Evolutionary conservation across 2,888 invertebrate genomes (phyloP), one percentile per base, ranked within the genome.

Genomic region (Tortricodes alternella): DNA sequence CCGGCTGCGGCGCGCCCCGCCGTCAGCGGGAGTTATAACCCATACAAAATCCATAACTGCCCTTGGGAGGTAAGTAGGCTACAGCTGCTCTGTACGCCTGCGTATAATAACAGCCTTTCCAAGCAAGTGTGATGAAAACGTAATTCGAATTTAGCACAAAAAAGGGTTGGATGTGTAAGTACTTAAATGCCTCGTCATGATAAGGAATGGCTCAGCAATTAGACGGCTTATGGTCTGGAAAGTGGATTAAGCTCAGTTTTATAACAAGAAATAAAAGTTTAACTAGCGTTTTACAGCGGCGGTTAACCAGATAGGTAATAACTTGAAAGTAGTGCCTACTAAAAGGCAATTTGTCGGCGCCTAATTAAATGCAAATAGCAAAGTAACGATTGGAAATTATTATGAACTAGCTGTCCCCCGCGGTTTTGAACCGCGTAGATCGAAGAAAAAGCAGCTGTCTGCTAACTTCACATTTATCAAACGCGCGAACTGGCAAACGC

Each of bases 221-320:
- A 55, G 41, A 53, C 23, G 35, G 35, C 41, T 51, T 50, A 43
- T 51, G 44, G 58, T 15, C 29, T 51, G 49, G 60, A 58, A 57
- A 60, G 58, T 60, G 58, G 57, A 60, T 60, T 60, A 58, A 60
- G 46, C 29, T 15, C 35, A 13, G 38, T 43, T 59, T 57, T 60
- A 60, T 49, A 49, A 43, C 34, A 13, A 21, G 38, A 44, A 49
- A 46, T 60, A 58, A 60, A 60, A 46, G 11, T 53, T 58, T 58
- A 58, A 57, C 51, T 2, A 39, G 15, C 43, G 3, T 52, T 58
- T 58, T 46, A 52, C 19, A 21, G 44, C 34, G 9, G 19, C n/a
- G 41, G 53, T 48, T 35, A 48, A 35, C 48, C 34, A 23, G 9
- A 16, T 16, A 27, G 8, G 44, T 18, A 18, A 44, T 44, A 7